Percentiles rank a stretch among this genome's conserved stretches.
Evolutionary conservation across 1,140 invertebrate species (phyloP).

Genomic region (Papilio aristodemus): DNA sequence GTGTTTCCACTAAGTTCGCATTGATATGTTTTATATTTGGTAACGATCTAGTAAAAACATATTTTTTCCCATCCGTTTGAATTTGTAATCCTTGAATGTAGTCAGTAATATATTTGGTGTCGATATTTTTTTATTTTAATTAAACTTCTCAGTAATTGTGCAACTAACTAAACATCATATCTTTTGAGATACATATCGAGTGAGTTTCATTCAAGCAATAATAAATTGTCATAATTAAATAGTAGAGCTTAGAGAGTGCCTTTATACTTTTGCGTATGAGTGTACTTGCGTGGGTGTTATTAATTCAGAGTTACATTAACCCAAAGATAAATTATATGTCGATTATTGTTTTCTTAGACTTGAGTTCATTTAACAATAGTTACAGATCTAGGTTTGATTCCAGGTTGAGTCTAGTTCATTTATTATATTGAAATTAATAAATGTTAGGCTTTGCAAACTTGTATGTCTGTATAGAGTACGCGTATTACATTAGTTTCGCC

Average conservation of each 20-base stretch:
- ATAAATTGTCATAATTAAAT: slow-evolving; percentile 1
- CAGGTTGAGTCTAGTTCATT: neutral
- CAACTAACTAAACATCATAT: slow-evolving; percentile 1
- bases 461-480: no score
- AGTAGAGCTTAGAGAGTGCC: slow-evolving; percentile 33
- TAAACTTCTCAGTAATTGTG: neutral
- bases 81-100: no score
- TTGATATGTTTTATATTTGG: slow-evolving; percentile 13
- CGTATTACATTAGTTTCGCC: no score
- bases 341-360: slow-evolving; percentile 5
- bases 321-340: slow-evolving; percentile 24
- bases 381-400: neutral
- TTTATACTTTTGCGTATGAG: slow-evolving; percentile 6
- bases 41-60: neutral
- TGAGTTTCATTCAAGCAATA: slow-evolving; percentile 19
- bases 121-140: neutral
- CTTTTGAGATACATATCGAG: slow-evolving; percentile 23
- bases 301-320: neutral
- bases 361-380: neutral
- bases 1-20: neutral
- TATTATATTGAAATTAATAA: neutral
- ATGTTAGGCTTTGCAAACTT: no score
- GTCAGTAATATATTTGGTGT: no score
- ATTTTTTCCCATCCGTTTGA: neutral
- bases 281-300: neutral